Base-by-base conservation (phyloP, 1,140 invertebrate species). In the Pseudomyrmex flavicornis region DNA sequence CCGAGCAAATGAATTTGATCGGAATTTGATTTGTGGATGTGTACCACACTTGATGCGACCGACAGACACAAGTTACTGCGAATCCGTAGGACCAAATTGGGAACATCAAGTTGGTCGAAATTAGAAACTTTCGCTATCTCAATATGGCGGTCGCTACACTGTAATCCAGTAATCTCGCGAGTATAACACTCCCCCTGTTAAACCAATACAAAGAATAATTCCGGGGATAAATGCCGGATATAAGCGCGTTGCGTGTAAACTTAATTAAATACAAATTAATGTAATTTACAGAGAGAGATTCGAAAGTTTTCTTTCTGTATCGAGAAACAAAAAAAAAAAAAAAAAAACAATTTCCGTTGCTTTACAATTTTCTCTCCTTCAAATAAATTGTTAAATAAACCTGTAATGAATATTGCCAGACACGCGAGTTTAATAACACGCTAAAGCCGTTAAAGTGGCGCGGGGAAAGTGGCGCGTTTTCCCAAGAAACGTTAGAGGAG, bases 31-130 rank as follows among this genome's bases (percentile, higher is more conserved):
- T 68, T 68, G 74, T 44, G 74, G 26, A 35, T 66, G 48, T 77
- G 48, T 77, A 68, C 48, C 62, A 68, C 22, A 20, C 26, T 68
- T 77, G 48, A 56, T 68, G 74, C 26, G 52, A 65, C 74, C 74
- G 22, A 77, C 62, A 48, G 46, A 77, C 62, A 77, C 74, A 77
- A 77, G 74, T 76, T 76, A 44, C 48, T 7, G 48, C 62, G 74
- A 77, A 77, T 77, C 65, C 74, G n/a, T 22, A 77, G 62, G 62
- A 66, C 61, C 22, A 77, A 54, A 66, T 77, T 77, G 62, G 74
- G 74, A 77, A 68, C 74, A 68, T 77, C 74, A 77, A 77, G 74
- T 77, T 76, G 61, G 22, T 54, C 62, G 74, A 66, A 76, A 66
- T 76, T 66, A 54, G 62, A 44, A 77, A 68, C 62, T 77, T 77